These are phyloP conservation scores for Laothoe populi DNA, from an alignment of 2,888 invertebrate genomes.

Conservation along the genomic window DNA sequence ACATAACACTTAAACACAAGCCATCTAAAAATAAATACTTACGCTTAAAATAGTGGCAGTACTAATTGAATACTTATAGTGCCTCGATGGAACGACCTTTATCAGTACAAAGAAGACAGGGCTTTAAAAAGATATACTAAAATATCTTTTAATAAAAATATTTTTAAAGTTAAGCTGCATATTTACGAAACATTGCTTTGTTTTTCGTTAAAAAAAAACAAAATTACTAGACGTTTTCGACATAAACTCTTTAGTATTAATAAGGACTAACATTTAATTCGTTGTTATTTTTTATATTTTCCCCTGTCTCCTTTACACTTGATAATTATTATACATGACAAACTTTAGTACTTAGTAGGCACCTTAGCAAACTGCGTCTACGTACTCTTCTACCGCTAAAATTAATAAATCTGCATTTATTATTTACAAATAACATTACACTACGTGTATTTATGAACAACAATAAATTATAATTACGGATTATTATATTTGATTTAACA, in stretches of 20 bases:
- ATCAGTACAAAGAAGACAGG: conserved; percentile 14
- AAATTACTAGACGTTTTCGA: not conserved
- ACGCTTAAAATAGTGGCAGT: conserved; percentile 60
- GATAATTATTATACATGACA: not conserved
- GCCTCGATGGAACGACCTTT: conserved; percentile 33
- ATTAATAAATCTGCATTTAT: conserved; percentile 40
- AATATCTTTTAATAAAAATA: not conserved
- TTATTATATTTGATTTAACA: conserved; percentile 29
- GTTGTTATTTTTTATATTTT: not conserved
- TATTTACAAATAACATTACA: conserved; percentile 49
- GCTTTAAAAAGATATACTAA: not conserved
- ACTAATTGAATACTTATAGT: conserved; percentile 38
- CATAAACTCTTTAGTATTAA: not conserved
- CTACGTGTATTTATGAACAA: conserved; percentile 30
- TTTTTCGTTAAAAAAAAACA: not conserved
- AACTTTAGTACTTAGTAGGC: conserved; percentile 29
- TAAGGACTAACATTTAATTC: not conserved
- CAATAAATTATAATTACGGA: conserved; percentile 34
- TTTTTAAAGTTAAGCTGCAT: no score
- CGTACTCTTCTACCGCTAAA: conserved; percentile 47
- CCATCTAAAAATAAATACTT: conserved; percentile 54
- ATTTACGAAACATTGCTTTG: no score
- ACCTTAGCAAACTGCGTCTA: conserved; percentile 31
- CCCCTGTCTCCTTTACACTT: not conserved
- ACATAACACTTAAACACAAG: conserved; percentile 40